Base-by-base conservation (phyloP, 2,888 invertebrate genomes). In the Tachina grossa region DNA sequence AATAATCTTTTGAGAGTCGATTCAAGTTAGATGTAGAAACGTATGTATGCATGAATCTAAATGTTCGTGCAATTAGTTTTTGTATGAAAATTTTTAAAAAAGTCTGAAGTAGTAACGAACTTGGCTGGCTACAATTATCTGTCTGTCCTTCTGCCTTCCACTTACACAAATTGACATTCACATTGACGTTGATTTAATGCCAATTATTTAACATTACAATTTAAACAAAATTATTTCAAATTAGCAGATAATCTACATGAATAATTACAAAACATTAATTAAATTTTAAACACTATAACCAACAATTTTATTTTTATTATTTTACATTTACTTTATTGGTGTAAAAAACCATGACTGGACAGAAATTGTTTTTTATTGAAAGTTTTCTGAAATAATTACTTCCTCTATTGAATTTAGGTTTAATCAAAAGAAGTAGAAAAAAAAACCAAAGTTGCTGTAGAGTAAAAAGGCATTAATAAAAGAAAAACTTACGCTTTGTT, bases 151-250 rank as follows among this genome's bases (percentile, higher is more conserved):
- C 19, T 71, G n/a, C 55, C 19, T 61, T 9, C 22, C 16, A 65
- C 74, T 75, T 49, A 31, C 31, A 31, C 31, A 49, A 74, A 74
- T 65, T 80, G 74, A 47, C 75, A 80, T 75, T 84, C 57, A 55
- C 49, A 84, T 59, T 84, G 84, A 69, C 75, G 75, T 80, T 75
- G 84, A 65, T 45, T 75, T 76, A 76, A 51, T 47, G 71, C 41
- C 49, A 76, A 80, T 84, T 80, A 69, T 63, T 80, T 65, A 76
- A 63, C 69, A 75, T 68, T 76, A 80, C 57, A 80, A 75, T 74
- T 74, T 80, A 65, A 71, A 69, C 69, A 75, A 83, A 71, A 57
- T 77, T 83, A 80, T 80, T 75, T 80, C 49, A 75, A 69, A 80
- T 80, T 75, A 79, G 31, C 47, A 75, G 59, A 57, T 68, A 69